Evolutionary conservation across 2,888 invertebrate genomes (phyloP).

Genomic region (Cinara cedri): DNA sequence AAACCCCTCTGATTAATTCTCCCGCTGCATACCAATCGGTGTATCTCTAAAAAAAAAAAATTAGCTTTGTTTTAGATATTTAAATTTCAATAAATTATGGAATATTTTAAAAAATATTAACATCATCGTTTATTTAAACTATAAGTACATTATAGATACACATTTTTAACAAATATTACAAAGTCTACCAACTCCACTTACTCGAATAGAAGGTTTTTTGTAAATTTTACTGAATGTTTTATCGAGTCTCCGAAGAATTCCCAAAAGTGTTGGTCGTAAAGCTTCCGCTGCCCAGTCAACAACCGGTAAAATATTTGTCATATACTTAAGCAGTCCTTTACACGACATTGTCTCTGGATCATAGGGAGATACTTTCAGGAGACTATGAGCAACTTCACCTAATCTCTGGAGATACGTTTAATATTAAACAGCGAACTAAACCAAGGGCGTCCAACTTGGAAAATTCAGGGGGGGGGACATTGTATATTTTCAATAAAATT

Average conservation of each 20-base stretch:
- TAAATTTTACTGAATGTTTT: constrained; percentile 97
- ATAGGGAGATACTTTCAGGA: constrained; percentile 96
- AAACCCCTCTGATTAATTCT: constrained; percentile 89
- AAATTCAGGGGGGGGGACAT: no score
- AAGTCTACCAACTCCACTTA: constrained; percentile 64
- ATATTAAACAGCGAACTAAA: not conserved
- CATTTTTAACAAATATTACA: no score
- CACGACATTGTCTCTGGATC: constrained; percentile 97
- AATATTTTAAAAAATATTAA: not conserved
- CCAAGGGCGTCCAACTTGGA: no score
- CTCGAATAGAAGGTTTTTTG: constrained; percentile 90
- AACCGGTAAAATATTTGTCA: constrained; percentile 89
- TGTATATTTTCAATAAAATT: no score
- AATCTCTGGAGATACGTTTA: constrained; percentile 71
- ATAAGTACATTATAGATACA: no score
- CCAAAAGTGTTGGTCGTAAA: constrained; percentile 87
- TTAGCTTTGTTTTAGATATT: not conserved
- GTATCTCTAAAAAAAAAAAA: constrained; percentile 79
- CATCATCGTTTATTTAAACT: no score
- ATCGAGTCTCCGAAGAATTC: constrained; percentile 89
- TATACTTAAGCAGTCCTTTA: constrained; percentile 88
- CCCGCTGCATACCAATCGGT: constrained; percentile 98
- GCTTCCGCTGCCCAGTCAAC: constrained; percentile 96
- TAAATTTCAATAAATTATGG: not conserved
- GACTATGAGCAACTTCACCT: constrained; percentile 94